Percentiles rank a stretch among this genome's conserved stretches.
phyloP scores from a whole-genome alignment of 2,888 invertebrate genomes.

The Drosophila neutralis region DNA sequence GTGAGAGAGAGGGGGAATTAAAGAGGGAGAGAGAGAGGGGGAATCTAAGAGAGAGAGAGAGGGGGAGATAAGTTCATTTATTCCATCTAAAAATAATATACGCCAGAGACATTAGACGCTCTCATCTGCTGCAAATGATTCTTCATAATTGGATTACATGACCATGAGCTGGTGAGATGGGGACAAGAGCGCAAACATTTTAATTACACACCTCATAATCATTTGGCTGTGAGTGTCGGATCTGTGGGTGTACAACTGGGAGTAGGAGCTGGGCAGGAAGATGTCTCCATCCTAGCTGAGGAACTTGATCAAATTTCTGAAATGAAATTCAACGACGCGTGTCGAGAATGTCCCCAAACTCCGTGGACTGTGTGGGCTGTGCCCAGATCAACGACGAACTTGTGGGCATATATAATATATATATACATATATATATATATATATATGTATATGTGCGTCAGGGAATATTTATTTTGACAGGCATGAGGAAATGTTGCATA shows the following conservation, averaged over 20 bases:
- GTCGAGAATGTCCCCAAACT: constrained; percentile 26
- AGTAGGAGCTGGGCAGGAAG: not conserved
- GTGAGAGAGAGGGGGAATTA: not conserved
- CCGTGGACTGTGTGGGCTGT: constrained; percentile 37
- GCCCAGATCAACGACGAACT: constrained; percentile 23
- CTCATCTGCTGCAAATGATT: constrained; percentile 75
- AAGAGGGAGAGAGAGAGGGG: not conserved
- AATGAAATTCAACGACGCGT: constrained; percentile 62
- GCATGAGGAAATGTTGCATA: constrained; percentile 51
- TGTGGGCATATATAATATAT: not conserved
- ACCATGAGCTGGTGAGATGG: constrained; percentile 25
- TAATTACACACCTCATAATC: constrained; percentile 83
- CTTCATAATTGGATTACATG: constrained; percentile 78
- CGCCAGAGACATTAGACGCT: constrained; percentile 55
- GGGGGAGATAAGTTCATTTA: constrained; percentile 7
- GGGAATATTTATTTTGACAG: constrained; percentile 63
- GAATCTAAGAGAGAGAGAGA: too few species aligned
- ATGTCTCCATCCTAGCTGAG: constrained; percentile 14
- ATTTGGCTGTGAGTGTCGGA: constrained; percentile 59
- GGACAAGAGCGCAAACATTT: constrained; percentile 77
- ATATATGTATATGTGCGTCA: constrained; percentile 3
- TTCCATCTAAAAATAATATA: constrained; percentile 58
- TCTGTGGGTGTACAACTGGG: constrained; percentile 2
- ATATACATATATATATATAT: constrained; percentile 1
- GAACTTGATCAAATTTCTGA: constrained; percentile 71